Evolutionary conservation across 2,113 vertebrate species (phyloP).

Genomic region (Chlorocebus sabaeus): DNA sequence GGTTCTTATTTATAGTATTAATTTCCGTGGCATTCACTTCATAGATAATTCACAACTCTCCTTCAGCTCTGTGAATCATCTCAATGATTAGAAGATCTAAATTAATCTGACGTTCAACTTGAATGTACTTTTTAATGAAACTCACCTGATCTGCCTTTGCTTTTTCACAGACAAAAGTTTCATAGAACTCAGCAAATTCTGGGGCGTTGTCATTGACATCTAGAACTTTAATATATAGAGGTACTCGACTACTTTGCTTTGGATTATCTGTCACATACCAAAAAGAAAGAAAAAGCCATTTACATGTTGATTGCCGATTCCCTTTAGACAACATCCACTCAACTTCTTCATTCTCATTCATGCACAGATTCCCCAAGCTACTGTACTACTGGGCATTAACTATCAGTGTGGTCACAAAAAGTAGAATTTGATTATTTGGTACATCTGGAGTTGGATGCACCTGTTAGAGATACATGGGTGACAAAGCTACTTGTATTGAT

Average conservation of each 20-base stretch:
- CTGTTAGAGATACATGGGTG: background rate
- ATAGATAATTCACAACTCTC: conserved; percentile 57
- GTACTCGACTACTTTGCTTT: conserved; percentile 90
- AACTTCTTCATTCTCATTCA: background rate
- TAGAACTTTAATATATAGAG: conserved; percentile 92
- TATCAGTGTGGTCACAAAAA: background rate
- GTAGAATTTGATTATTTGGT: background rate
- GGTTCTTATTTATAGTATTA: conserved; percentile 61
- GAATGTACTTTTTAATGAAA: conserved; percentile 1
- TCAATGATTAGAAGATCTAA: conserved; percentile 47
- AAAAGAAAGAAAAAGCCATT: conserved; percentile 62
- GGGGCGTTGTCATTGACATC: conserved; percentile 97
- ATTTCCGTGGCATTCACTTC: conserved; percentile 47
- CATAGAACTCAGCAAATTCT: conserved; percentile 92
- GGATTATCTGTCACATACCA: conserved; percentile 88
- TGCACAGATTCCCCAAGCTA: background rate
- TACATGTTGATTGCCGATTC: background rate
- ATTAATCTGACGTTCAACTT: conserved; percentile 16
- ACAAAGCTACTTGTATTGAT: background rate
- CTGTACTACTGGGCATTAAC: background rate
- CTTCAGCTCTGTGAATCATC: conserved; percentile 32
- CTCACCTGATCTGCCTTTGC: conserved; percentile 94
- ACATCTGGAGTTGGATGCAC: background rate
- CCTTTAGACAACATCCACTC: background rate
- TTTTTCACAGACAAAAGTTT: conserved; percentile 96